These are phyloP conservation scores for Protodeltote pygarga DNA, from an alignment of 2,888 invertebrate species.

Conservation along the genomic window DNA sequence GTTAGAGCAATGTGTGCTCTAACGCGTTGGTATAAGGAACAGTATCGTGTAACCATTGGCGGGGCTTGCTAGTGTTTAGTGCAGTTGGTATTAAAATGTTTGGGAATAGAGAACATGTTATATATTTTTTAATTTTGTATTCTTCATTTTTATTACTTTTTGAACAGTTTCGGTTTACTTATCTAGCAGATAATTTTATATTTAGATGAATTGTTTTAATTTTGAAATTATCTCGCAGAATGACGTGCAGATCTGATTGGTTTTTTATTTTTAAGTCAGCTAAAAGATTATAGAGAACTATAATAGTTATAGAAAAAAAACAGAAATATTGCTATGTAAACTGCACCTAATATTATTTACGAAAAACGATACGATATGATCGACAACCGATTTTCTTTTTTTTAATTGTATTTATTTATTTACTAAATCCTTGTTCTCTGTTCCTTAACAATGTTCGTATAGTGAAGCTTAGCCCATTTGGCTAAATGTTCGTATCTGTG, in stretches of 20 bases:
- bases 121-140: neutral
- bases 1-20: slow-evolving; percentile 48
- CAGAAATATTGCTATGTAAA: too few species aligned
- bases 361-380: too few species aligned
- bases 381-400: too few species aligned
- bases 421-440: neutral
- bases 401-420: neutral
- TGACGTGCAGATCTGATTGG: too few species aligned
- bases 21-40: slow-evolving; percentile 43
- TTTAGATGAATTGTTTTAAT: too few species aligned
- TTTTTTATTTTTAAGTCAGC: too few species aligned
- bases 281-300: too few species aligned
- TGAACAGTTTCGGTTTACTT: neutral
- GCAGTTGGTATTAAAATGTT: slow-evolving; percentile 15
- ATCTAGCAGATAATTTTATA: too few species aligned
- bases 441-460: slow-evolving; percentile 8
- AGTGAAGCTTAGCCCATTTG: slow-evolving; percentile 37
- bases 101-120: slow-evolving; percentile 12
- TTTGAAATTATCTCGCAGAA: too few species aligned
- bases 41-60: slow-evolving; percentile 40
- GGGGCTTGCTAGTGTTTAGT: slow-evolving; percentile 35
- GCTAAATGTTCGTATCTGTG: slow-evolving; percentile 46
- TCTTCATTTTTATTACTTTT: neutral
- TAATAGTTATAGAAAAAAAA: too few species aligned
- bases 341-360: too few species aligned